A percentile compares a stretch with the other conserved stretches of the same genome.
phyloP scores from a whole-genome alignment of 2,888 invertebrate genomes.

The Drosophila barbarae region DNA sequence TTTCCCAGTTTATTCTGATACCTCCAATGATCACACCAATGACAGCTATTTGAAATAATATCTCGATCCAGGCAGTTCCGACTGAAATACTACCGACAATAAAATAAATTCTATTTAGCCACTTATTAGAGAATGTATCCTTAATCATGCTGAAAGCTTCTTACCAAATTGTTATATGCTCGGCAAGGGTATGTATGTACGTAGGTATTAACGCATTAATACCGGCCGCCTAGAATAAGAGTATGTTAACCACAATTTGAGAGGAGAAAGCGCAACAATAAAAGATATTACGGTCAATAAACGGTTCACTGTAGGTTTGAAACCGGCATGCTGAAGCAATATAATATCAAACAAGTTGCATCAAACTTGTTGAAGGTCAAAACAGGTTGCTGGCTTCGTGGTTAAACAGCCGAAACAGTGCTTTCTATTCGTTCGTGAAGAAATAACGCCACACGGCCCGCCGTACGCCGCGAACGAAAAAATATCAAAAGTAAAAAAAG shows the following conservation, averaged over 20 bases:
- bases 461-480: not conserved
- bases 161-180: not conserved
- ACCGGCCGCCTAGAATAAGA: conserved; percentile 14
- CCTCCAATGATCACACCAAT: not conserved
- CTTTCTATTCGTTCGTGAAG: conserved; percentile 60
- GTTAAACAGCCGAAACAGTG: conserved; percentile 52
- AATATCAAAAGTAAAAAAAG: not conserved
- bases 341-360: conserved; percentile 20
- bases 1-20: not conserved
- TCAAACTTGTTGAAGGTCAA: conserved; percentile 22
- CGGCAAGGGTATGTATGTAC: too few species aligned
- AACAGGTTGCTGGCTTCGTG: conserved; percentile 5
- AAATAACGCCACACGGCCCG: not conserved
- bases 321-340: conserved; percentile 32
- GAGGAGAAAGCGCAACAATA: conserved; percentile 19
- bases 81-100: not conserved
- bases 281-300: conserved; percentile 34
- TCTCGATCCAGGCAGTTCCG: not conserved
- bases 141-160: conserved; percentile 13
- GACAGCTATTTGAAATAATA: not conserved
- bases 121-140: not conserved
- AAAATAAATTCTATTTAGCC: not conserved
- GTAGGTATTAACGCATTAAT: not conserved
- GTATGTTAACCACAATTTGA: conserved; percentile 1
- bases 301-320: conserved; percentile 12